phyloP scores from a whole-genome alignment of 2,113 vertebrate genomes.

The human (Homo sapiens) region DNA sequence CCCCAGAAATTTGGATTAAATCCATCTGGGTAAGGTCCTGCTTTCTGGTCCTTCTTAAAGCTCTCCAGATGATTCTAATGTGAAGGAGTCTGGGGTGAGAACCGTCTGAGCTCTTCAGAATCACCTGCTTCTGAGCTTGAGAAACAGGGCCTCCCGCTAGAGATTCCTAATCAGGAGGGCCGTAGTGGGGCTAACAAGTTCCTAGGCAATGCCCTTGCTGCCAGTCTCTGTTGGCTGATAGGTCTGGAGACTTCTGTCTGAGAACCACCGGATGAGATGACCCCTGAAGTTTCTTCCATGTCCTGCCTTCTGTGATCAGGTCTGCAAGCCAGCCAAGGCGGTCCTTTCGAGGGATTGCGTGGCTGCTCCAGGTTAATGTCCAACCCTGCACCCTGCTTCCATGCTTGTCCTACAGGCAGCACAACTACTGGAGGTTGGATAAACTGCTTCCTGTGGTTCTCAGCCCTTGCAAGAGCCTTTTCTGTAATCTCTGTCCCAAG shows the following conservation, averaged over 20 bases:
- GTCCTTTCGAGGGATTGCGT: not conserved
- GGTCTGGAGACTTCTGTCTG: not conserved
- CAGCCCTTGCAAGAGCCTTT: not conserved
- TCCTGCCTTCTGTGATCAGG: not conserved
- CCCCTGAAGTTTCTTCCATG: not conserved
- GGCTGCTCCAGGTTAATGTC: fast-evolving
- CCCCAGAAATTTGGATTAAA: not conserved
- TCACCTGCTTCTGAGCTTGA: not conserved
- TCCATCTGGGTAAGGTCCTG: not conserved
- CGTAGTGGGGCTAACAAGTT: not conserved
- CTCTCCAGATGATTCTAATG: not conserved
- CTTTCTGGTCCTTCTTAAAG: not conserved
- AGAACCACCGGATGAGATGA: not conserved
- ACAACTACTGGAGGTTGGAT: not conserved
- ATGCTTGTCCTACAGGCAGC: not conserved
- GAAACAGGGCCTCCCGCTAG: too few species aligned
- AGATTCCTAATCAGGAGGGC: not conserved
- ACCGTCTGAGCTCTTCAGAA: not conserved
- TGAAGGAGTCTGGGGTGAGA: not conserved
- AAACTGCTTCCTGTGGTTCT: not conserved
- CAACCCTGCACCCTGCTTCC: not conserved
- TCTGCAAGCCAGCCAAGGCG: not conserved
- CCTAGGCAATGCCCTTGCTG: not conserved
- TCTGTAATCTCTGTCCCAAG: not conserved
- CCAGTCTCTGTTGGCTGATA: fast-evolving